Conservation (phyloP, 2,113 vertebrate species). For the Sebastes schlegelii region DNA sequence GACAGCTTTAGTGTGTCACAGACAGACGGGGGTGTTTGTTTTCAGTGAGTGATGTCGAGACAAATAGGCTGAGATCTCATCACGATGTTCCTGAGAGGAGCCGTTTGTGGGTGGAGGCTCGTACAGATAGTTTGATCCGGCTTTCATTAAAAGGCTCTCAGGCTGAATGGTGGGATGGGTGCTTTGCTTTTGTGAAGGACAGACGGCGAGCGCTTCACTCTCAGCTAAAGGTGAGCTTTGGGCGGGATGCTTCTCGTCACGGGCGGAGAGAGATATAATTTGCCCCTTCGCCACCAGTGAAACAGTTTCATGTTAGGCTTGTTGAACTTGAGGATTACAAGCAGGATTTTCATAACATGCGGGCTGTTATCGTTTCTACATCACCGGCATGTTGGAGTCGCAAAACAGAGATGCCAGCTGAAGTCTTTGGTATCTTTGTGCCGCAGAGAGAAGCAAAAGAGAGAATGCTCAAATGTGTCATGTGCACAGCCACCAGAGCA, state of each 20-base stretch:
- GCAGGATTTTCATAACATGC: slow-evolving; percentile 33
- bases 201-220: not conserved
- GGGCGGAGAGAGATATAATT: slow-evolving; percentile 53
- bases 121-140: slow-evolving; percentile 41
- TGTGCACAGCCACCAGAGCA: slow-evolving; percentile 1
- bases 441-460: not conserved
- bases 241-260: slow-evolving; percentile 30
- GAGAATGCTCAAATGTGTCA: not conserved
- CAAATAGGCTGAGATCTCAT: slow-evolving; percentile 77
- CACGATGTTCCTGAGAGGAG: slow-evolving; percentile 55
- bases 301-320: slow-evolving; percentile 38
- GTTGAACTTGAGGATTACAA: slow-evolving; percentile 49
- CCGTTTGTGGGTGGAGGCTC: slow-evolving; percentile 46
- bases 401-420: not conserved
- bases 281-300: slow-evolving; percentile 46
- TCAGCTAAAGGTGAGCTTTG: slow-evolving; percentile 36
- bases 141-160: slow-evolving; percentile 69
- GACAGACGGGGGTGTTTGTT: slow-evolving; percentile 70
- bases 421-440: not conserved
- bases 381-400: not conserved
- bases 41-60: slow-evolving; percentile 74
- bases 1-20: slow-evolving; percentile 65
- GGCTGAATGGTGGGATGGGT: slow-evolving; percentile 33
- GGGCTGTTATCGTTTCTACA: not conserved
- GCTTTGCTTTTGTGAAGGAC: slow-evolving; percentile 37